Base-by-base conservation (phyloP, 2,888 invertebrate genomes). In the Notocelia uddmanniana region DNA sequence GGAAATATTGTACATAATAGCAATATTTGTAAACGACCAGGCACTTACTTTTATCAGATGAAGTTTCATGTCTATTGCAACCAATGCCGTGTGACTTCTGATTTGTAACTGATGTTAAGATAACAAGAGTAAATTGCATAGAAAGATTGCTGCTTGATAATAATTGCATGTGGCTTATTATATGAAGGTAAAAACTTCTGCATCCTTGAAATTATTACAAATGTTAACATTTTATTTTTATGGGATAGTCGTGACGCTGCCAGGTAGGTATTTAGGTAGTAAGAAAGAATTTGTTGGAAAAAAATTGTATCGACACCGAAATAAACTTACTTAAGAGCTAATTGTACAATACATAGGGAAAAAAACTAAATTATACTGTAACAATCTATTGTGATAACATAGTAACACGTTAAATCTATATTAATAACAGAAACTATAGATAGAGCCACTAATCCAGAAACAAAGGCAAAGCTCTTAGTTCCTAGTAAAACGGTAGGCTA, bases 21-120 rank as follows among this genome's bases (percentile, higher is more conserved):
- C 13, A 23, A 66, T 54, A 34, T 62, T 62, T 54, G 58, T 41
- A 58, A 66, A 52, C 23, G 34, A 62, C 57, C n/a, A 13, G 50
- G 19, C 63, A 63, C 48, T 69, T 63, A 34, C 15, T 50, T 63
- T 58, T 66, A 59, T 70, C 64, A 59, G 58, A 64, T 70, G 50
- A 31, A 8, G 41, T 37, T 58, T 64, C 63, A 57, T 58, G 57
- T 37, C 50, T 64, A 62, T 19, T 19, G 60, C 71, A 66, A 60
- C 34, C 71, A 71, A 71, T 71, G 71, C 71, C 71, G 66, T 71
- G 71, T 54, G 71, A 71, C 59, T 54, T 41, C n/a, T 45, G 26
- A 48, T 41, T 67, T 71, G 45, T 66, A 67, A 67, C 54, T 67
- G 41, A 66, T 52, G 59, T 31, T 54, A 31, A 60, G 54, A 37